Percentiles rank a stretch among this genome's conserved stretches.
Evolutionary conservation across 1,140 invertebrate genomes (phyloP).

Genomic region (Apis laboriosa): DNA sequence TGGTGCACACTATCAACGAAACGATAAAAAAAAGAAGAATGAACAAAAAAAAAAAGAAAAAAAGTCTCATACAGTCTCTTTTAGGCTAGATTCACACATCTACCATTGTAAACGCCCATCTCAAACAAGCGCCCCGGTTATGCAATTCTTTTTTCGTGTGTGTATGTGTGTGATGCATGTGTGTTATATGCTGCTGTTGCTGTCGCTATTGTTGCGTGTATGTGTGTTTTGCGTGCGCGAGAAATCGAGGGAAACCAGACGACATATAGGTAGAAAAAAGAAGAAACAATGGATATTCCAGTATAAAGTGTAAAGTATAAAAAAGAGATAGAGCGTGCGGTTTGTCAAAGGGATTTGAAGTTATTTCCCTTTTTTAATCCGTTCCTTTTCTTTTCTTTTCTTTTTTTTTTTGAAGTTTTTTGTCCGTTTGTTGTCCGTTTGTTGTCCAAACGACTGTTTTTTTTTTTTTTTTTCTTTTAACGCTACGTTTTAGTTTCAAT

Average conservation of each 20-base stretch:
- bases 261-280: neutral
- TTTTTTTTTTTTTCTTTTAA: neutral
- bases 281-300: neutral
- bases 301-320: neutral
- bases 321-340: slow-evolving; percentile 19
- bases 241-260: slow-evolving; percentile 3
- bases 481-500: neutral
- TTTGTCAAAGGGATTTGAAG: slow-evolving; percentile 21
- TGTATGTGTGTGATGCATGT: slow-evolving; percentile 41
- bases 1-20: slow-evolving; percentile 56
- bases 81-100: slow-evolving; percentile 57
- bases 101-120: slow-evolving; percentile 57
- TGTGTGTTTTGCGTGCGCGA: slow-evolving; percentile 6
- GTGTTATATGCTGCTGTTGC: neutral
- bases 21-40: neutral
- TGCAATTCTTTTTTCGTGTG: slow-evolving; percentile 44
- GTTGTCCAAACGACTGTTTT: neutral
- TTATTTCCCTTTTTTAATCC: neutral
- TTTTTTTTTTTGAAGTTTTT: slow-evolving; percentile 5
- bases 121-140: slow-evolving; percentile 31
- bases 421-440: neutral
- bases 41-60: neutral
- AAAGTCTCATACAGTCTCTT: slow-evolving; percentile 44
- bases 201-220: neutral
- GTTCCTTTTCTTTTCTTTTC: slow-evolving; percentile 30